phyloP scores from a whole-genome alignment of 2,113 vertebrate genomes.

The Trematocara nigrifrons region DNA sequence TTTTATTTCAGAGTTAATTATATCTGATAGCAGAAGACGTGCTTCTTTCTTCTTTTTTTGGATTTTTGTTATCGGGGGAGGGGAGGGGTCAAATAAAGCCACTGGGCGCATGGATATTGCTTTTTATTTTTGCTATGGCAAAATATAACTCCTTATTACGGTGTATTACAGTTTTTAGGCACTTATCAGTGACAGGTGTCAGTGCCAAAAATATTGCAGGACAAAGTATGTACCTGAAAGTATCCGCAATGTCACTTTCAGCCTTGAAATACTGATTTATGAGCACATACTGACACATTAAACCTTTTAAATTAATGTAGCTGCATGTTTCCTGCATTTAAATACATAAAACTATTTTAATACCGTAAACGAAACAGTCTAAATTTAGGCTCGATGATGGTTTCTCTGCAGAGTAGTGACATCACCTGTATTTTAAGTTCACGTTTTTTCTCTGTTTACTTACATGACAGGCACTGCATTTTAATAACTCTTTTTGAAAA shows the following conservation, averaged over 20 bases:
- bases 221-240: not conserved
- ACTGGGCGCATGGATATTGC: not conserved
- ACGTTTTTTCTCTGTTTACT: not conserved
- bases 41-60: not conserved
- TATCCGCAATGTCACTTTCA: not conserved
- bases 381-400: not conserved
- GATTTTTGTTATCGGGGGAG: not conserved
- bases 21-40: not conserved
- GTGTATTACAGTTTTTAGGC: conserved; percentile 40
- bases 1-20: not conserved
- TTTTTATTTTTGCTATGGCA: not conserved
- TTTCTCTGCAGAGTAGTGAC: not conserved
- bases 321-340: not conserved
- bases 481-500: conserved; percentile 1
- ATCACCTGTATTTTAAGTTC: not conserved
- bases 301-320: not conserved
- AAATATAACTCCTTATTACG: conserved; percentile 33
- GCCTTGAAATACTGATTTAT: not conserved
- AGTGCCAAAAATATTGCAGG: conserved; percentile 26
- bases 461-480: not conserved
- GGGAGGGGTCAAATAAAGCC: not conserved
- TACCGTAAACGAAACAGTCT: not conserved
- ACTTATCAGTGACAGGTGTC: conserved; percentile 9
- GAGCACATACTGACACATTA: not conserved
- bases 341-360: not conserved